Evolutionary conservation across 2,888 invertebrate genomes (phyloP).

Genomic region (Himalopsyche japonica): DNA sequence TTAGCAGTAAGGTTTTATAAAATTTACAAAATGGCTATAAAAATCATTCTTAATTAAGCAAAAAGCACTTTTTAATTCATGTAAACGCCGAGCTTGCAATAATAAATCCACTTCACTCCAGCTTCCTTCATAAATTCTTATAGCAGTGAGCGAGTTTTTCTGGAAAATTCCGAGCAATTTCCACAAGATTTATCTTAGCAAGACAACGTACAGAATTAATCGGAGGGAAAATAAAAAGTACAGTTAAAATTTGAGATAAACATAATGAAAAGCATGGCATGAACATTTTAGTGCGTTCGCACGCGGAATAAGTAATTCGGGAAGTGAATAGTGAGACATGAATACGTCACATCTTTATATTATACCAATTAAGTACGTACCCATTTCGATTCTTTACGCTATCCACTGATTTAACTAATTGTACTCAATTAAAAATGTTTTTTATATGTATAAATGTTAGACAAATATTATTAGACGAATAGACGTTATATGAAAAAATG

Average conservation of each 20-base stretch:
- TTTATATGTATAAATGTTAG: too few relatives aligned
- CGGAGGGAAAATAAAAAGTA: slow-evolving; percentile 14
- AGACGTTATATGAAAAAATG: too few relatives aligned
- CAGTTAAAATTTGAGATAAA: slow-evolving; percentile 32
- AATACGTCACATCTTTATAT: not conserved
- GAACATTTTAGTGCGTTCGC: slow-evolving; percentile 32
- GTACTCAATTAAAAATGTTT: too few relatives aligned
- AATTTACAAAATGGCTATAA: slow-evolving; percentile 3
- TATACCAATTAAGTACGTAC: not conserved
- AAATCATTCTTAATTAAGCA: not conserved
- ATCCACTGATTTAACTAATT: too few relatives aligned
- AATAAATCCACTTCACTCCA: slow-evolving; percentile 20
- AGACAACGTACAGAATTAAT: slow-evolving; percentile 33
- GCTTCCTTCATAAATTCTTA: slow-evolving; percentile 18
- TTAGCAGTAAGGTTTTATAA: not conserved
- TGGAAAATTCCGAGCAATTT: slow-evolving; percentile 19
- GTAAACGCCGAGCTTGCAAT: slow-evolving; percentile 17
- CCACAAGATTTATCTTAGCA: slow-evolving; percentile 32
- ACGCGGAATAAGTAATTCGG: slow-evolving; percentile 29
- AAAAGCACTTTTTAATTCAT: not conserved
- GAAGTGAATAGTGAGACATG: slow-evolving; percentile 10
- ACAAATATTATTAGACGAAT: too few relatives aligned
- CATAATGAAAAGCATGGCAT: slow-evolving; percentile 29
- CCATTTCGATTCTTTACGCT: too few relatives aligned
- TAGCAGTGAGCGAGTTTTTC: slow-evolving; percentile 13